phyloP scores from a whole-genome alignment of 1,140 invertebrate genomes.

The Homalodisca vitripennis region DNA sequence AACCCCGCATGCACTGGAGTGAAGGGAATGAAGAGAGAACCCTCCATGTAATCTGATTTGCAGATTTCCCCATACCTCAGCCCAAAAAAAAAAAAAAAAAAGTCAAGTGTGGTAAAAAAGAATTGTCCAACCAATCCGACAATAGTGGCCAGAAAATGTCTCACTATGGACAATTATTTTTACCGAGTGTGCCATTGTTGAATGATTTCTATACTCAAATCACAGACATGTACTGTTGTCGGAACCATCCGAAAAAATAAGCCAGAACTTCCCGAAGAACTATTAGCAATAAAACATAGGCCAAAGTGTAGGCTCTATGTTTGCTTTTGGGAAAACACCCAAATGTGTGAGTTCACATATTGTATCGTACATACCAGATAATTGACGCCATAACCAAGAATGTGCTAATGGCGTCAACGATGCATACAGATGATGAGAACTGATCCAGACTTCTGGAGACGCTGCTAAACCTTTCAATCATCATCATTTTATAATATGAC shows the following conservation, averaged over 20 bases:
- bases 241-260: constrained; percentile 40
- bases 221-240: constrained; percentile 43
- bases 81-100: too few species aligned
- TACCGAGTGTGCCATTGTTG: constrained; percentile 42
- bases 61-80: too few species aligned
- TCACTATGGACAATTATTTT: constrained; percentile 49
- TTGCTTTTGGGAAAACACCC: not conserved
- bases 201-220: constrained; percentile 34
- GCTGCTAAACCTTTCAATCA: constrained; percentile 35
- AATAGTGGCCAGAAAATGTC: constrained; percentile 43
- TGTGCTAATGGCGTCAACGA: not conserved
- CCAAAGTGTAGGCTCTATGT: not conserved
- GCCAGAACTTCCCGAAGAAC: constrained; percentile 1
- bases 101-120: not conserved
- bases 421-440: constrained; percentile 2
- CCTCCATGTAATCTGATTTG: too few species aligned
- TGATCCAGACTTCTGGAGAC: not conserved
- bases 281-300: constrained; percentile 22
- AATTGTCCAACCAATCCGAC: constrained; percentile 35
- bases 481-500: constrained; percentile 46
- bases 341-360: constrained; percentile 27
- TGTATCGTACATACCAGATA: constrained; percentile 41
- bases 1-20: too few species aligned
- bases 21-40: too few species aligned
- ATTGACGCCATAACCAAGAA: not conserved